A percentile compares a stretch with the other conserved stretches of the same genome.
Conservation (phyloP, 2,797 vertebrate genomes). For the Rhinatrema bivittatum region DNA sequence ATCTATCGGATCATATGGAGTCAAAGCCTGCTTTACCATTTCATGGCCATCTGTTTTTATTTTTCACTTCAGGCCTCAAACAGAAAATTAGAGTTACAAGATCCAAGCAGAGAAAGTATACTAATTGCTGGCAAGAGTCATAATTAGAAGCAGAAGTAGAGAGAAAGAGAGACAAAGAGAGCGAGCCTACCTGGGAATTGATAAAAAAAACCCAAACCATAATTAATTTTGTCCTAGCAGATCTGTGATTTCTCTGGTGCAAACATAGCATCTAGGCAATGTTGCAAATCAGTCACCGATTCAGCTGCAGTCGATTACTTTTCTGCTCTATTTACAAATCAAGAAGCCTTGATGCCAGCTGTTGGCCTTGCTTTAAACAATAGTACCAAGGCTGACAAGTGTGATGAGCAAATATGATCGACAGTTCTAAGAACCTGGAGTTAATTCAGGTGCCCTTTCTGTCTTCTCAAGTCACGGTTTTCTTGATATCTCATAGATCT, state of each 20-base stretch:
- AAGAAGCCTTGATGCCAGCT: conserved; percentile 12
- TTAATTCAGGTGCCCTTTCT: too few relatives aligned
- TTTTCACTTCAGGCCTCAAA: conserved; percentile 12
- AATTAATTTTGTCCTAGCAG: conserved; percentile 15
- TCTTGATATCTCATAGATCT: too few relatives aligned
- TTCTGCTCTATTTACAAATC: neutral
- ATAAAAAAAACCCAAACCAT: conserved; percentile 15
- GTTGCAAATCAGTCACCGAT: conserved; percentile 8
- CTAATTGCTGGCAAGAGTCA: conserved; percentile 13
- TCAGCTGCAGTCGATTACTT: conserved; percentile 10
- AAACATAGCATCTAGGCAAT: conserved; percentile 10
- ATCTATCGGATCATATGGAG: too few relatives aligned
- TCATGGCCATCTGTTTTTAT: neutral
- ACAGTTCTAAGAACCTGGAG: conserved; percentile 1
- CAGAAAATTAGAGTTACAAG: conserved; percentile 11
- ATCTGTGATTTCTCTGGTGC: conserved; percentile 19
- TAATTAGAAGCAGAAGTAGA: conserved; percentile 1
- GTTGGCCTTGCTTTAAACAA: conserved; percentile 14
- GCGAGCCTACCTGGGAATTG: conserved; percentile 3
- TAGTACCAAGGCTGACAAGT: conserved; percentile 1
- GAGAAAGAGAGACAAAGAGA: too few relatives aligned
- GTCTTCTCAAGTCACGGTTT: too few relatives aligned
- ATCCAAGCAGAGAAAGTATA: too few relatives aligned
- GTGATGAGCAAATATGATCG: neutral
- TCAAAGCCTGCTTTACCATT: neutral